These are phyloP conservation scores for Rynchops niger DNA, from an alignment of 2,113 vertebrate species.

Conservation along the genomic window DNA sequence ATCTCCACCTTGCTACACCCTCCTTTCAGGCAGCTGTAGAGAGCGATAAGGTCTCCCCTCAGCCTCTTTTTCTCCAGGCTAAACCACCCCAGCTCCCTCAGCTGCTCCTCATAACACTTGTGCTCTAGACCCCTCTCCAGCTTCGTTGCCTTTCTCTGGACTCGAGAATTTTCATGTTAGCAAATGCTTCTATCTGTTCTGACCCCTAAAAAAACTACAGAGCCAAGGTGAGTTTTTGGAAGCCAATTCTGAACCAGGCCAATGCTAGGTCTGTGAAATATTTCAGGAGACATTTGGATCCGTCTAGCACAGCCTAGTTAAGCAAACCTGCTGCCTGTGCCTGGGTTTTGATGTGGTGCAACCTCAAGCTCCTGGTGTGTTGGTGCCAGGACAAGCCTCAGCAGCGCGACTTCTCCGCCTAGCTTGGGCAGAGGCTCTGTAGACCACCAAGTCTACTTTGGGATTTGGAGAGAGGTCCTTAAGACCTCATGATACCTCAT, in stretches of 20 bases:
- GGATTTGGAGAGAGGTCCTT: neutral
- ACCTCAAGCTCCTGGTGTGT: neutral
- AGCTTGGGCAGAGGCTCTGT: neutral
- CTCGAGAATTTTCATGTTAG: neutral
- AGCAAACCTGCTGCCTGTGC: neutral
- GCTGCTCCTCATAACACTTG: too few relatives aligned
- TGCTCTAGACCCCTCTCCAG: too few relatives aligned
- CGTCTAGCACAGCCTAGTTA: neutral
- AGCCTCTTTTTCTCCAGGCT: too few relatives aligned
- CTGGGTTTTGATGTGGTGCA: neutral
- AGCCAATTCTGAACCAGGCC: neutral
- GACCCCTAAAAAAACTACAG: neutral
- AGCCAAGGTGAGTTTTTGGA: neutral
- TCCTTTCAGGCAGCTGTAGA: too few relatives aligned
- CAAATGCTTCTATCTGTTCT: neutral
- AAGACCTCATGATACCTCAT: rapidly evolving
- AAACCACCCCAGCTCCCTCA: too few relatives aligned
- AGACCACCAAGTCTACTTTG: neutral
- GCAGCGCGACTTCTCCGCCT: neutral
- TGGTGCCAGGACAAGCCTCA: neutral
- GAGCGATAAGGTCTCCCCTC: too few relatives aligned
- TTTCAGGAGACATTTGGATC: neutral
- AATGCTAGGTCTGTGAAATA: neutral
- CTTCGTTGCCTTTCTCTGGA: too few relatives aligned
- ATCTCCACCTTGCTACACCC: too few relatives aligned